These are phyloP conservation scores for Cirrhinus mrigala DNA, from an alignment of 2,797 vertebrate species.

Conservation along the genomic window DNA sequence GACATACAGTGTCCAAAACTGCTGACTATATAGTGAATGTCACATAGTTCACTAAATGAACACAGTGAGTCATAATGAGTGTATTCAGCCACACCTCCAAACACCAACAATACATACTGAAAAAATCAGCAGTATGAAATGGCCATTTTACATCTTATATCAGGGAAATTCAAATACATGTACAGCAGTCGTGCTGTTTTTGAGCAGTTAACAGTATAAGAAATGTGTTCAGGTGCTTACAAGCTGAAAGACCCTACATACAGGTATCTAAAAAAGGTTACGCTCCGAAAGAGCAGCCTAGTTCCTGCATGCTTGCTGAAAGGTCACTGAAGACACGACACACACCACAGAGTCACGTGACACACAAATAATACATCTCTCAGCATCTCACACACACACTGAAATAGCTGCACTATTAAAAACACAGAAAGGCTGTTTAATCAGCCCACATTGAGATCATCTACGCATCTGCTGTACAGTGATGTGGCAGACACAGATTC, in stretches of 20 bases:
- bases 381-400: constrained; percentile 12
- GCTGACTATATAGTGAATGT: not conserved
- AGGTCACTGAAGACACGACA: constrained; percentile 5
- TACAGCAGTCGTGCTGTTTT: not conserved
- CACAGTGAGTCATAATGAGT: not conserved
- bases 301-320: not conserved
- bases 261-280: not conserved
- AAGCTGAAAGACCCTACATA: constrained; percentile 2
- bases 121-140: not conserved
- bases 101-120: not conserved
- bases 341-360: not conserved
- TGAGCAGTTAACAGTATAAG: not conserved
- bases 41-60: too few relatives aligned
- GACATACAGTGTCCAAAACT: not conserved
- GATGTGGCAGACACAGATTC: not conserved
- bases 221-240: constrained; percentile 24
- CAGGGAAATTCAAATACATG: not conserved
- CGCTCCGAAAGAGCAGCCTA: not conserved
- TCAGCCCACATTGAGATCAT: not conserved
- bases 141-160: not conserved
- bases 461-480: not conserved
- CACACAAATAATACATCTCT: not conserved
- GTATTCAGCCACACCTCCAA: not conserved
- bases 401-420: constrained; percentile 38
- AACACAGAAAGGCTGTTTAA: not conserved